A percentile compares a stretch with the other conserved stretches of the same genome.
Conservation (phyloP, 2,797 vertebrate species). For the Pelochelys cantorii region DNA sequence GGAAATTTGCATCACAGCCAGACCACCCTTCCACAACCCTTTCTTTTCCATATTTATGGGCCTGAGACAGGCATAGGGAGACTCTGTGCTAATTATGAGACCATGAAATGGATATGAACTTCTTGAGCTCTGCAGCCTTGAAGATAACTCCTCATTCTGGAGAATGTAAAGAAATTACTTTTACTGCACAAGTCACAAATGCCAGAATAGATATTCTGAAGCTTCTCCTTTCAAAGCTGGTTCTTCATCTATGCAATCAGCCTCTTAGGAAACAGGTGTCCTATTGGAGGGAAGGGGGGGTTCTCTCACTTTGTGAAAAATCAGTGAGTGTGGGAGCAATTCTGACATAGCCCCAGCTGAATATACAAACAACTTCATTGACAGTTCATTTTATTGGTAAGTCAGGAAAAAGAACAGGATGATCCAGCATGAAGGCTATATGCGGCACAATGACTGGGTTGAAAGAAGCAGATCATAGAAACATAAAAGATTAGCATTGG, state of each 20-base stretch:
- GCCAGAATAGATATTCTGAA: rapidly evolving
- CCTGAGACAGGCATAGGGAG: background rate
- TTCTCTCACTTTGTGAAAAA: conserved; percentile 19
- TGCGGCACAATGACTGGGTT: background rate
- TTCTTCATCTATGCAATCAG: background rate
- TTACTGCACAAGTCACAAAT: background rate
- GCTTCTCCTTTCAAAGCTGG: background rate
- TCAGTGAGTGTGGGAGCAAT: background rate
- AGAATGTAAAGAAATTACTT: background rate
- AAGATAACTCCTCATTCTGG: background rate
- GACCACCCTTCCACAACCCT: background rate
- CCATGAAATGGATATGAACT: rapidly evolving
- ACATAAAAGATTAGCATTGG: no score
- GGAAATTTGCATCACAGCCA: background rate
- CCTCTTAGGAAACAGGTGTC: background rate
- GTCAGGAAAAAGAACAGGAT: conserved; percentile 8
- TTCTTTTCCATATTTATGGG: background rate
- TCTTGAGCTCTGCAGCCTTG: background rate
- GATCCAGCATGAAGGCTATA: background rate
- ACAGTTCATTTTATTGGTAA: background rate
- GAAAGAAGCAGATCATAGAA: background rate
- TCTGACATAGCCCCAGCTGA: background rate
- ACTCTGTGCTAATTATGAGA: background rate
- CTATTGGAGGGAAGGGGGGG: background rate
- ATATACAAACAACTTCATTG: background rate